Base-by-base conservation (phyloP, 2,113 vertebrate genomes). In the Pelecanus crispus region DNA sequence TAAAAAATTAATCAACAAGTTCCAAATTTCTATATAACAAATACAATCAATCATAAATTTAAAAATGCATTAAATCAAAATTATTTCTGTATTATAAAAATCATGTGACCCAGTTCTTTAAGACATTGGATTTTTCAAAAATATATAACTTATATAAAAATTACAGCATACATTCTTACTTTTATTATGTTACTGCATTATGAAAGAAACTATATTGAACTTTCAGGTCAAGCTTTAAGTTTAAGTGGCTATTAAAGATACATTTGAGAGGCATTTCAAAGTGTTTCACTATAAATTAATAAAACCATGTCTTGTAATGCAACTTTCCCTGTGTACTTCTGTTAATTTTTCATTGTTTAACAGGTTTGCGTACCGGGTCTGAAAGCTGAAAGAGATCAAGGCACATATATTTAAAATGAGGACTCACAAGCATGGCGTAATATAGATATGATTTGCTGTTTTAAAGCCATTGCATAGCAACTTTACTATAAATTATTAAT, bases 321-420 rank as follows among this genome's bases (percentile, higher is more conserved):
- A 44, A 53, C 45, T 82, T 74, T 73, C 63, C 45, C 45, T 10
- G 7, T 59, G 50, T 61, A 88, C 44, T 44, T 45, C 20, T 5
- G 36, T 75, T 79, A 25, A 88, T 80, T 95, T 90, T 80, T 67
- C 22, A 71, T 34, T 73, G 19, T 89, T 92, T 87, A 95, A 85
- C 97, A 99, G 98, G 98, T 90, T 96, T 98, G 86, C 95, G 96
- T 29, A 96, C 98, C 38, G 98, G 98, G 63, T 98, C 98, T 47
- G 95, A 98, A 90, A 98, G 98, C 79, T 96, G 98, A 65, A 98
- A 97, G 94, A 95, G 79, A 40, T 95, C 98, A 85, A 99, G 97
- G 98, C 98, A 98, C 81, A 66, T 90, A 31, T 61, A 17, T 80
- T 81, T 61, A 50, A 79, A 47, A 66, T 14, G 25, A 86, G 26